Percentiles rank a stretch among this genome's conserved stretches.
Evolutionary conservation across 2,888 invertebrate species (phyloP).

Genomic region (Vanessa cardui): DNA sequence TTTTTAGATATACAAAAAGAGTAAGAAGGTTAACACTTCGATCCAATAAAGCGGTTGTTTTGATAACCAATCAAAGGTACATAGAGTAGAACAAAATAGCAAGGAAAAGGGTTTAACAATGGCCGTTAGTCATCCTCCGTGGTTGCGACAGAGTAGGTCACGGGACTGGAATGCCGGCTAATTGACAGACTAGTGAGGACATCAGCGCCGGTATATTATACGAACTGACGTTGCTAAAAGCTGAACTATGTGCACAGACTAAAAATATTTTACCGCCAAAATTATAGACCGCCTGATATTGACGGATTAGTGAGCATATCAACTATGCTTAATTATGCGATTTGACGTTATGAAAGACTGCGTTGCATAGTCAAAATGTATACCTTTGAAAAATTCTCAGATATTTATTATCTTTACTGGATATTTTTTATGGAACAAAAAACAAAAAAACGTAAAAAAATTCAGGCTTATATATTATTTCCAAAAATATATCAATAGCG

Average conservation of each 20-base stretch:
- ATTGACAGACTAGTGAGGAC: constrained; percentile 74
- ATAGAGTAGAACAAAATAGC: constrained; percentile 12
- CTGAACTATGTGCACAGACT: constrained; percentile 21
- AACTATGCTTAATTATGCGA: constrained; percentile 11
- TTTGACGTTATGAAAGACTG: constrained; percentile 10
- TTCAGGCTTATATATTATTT: too few species aligned
- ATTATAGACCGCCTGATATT: constrained; percentile 14
- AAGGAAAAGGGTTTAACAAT: constrained; percentile 45
- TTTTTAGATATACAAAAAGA: too few species aligned
- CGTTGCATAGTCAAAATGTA: background rate
- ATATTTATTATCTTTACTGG: too few species aligned
- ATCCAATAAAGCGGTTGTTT: background rate
- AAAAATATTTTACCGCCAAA: constrained; percentile 31
- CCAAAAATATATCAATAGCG: too few species aligned
- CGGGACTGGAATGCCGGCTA: constrained; percentile 72
- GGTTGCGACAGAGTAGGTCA: constrained; percentile 63
- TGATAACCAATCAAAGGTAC: background rate
- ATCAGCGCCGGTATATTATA: constrained; percentile 51
- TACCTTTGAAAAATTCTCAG: background rate
- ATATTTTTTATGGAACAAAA: too few species aligned
- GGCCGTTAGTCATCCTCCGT: constrained; percentile 57
- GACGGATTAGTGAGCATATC: constrained; percentile 20
- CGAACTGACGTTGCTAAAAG: constrained; percentile 39
- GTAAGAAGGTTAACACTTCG: too few species aligned
- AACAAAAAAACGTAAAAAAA: too few species aligned